These are phyloP conservation scores for Balearica regulorum DNA, from an alignment of 2,797 vertebrate species.

Conservation along the genomic window DNA sequence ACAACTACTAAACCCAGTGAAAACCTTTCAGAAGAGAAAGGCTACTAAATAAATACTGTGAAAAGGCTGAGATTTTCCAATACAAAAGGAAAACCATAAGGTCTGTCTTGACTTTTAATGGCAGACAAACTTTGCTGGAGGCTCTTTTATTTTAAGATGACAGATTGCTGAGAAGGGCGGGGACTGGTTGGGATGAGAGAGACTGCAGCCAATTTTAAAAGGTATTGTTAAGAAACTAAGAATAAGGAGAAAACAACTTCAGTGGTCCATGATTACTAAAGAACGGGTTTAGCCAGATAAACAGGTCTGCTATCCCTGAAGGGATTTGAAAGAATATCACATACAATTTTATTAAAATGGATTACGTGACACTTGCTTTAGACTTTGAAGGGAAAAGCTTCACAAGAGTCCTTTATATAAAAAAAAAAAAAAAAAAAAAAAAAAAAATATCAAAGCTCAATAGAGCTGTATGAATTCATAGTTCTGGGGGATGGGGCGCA, in stretches of 20 bases:
- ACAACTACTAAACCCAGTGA: conserved; percentile 39
- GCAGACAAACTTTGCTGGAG: conserved; percentile 70
- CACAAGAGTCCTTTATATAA: background rate
- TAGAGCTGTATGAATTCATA: background rate
- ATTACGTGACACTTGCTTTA: conserved; percentile 72
- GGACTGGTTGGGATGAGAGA: conserved; percentile 46
- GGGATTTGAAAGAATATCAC: conserved; percentile 80
- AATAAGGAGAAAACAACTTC: conserved; percentile 79
- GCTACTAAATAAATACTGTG: conserved; percentile 67
- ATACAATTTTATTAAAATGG: conserved; percentile 80
- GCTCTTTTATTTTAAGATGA: conserved; percentile 73
- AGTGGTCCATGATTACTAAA: conserved; percentile 80
- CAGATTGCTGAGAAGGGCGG: conserved; percentile 67
- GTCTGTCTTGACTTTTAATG: conserved; percentile 70
- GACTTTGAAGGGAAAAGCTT: conserved; percentile 65
- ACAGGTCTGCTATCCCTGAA: conserved; percentile 72
- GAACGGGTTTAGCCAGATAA: conserved; percentile 82
- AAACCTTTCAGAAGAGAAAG: conserved; percentile 57
- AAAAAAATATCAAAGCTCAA: background rate
- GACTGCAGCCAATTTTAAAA: conserved; percentile 75
- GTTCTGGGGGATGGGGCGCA: background rate
- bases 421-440: background rate
- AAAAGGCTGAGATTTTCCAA: conserved; percentile 65
- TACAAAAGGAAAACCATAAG: conserved; percentile 66
- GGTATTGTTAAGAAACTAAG: conserved; percentile 80